Evolutionary conservation across 2,888 invertebrate genomes (phyloP).

Genomic region (Phrixothrix hirtus): DNA sequence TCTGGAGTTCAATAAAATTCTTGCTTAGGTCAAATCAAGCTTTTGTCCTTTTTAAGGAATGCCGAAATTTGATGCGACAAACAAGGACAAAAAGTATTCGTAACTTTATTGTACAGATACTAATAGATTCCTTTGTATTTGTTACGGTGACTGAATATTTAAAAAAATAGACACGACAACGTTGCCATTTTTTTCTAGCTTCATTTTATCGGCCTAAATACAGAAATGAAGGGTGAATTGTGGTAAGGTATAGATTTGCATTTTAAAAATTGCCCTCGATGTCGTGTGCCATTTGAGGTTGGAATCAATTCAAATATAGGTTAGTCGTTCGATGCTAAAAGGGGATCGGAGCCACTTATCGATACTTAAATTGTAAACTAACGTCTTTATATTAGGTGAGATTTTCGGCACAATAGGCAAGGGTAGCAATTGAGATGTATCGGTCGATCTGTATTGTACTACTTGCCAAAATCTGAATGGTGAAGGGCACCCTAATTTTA

Average conservation of each 20-base stretch:
- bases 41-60: conserved; percentile 1
- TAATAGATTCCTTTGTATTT: conserved; percentile 24
- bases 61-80: neutral
- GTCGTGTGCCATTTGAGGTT: conserved; percentile 30
- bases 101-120: conserved; percentile 6
- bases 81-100: conserved; percentile 7
- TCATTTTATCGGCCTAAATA: no score
- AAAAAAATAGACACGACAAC: conserved; percentile 36
- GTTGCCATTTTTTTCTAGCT: no score
- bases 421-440: conserved; percentile 26
- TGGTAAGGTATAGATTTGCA: no score
- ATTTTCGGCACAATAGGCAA: conserved; percentile 20
- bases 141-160: conserved; percentile 39
- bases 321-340: conserved; percentile 23
- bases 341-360: conserved; percentile 30
- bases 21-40: conserved; percentile 15
- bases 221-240: conserved; percentile 13
- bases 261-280: conserved; percentile 16
- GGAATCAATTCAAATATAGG: conserved; percentile 33
- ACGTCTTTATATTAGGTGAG: conserved; percentile 31
- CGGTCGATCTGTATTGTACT: conserved; percentile 20
- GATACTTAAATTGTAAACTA: conserved; percentile 31
- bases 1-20: conserved; percentile 35
- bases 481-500: conserved; percentile 16
- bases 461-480: conserved; percentile 21